Percentiles rank a stretch among this genome's conserved stretches.
These are phyloP conservation scores for Limulus polyphemus DNA, from an alignment of 2,888 invertebrate species.

Conservation along the genomic window DNA sequence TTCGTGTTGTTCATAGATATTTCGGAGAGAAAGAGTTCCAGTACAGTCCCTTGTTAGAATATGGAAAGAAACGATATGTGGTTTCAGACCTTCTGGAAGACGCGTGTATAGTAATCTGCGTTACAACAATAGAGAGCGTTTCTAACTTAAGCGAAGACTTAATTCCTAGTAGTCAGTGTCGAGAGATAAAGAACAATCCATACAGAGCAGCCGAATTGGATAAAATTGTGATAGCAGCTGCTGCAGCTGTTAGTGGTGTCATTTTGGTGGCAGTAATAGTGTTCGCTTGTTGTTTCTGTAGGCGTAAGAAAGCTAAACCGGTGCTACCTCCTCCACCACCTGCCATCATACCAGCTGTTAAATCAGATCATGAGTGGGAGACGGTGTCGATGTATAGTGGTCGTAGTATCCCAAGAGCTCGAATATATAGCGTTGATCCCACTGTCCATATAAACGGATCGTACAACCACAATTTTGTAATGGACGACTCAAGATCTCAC, in stretches of 20 bases:
- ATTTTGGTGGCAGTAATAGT: conserved; percentile 80
- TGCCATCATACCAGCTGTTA: conserved; percentile 42
- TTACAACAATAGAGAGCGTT: conserved; percentile 60
- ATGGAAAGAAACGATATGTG: conserved; percentile 78
- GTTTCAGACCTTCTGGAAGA: conserved; percentile 81
- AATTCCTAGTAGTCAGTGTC: conserved; percentile 71
- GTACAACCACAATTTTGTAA: conserved; percentile 15
- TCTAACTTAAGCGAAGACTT: conserved; percentile 44
- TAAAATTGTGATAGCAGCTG: conserved; percentile 85
- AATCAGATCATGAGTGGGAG: conserved; percentile 52
- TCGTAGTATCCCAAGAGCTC: conserved; percentile 73
- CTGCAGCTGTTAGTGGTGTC: conserved; percentile 82
- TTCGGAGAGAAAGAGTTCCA: conserved; percentile 83
- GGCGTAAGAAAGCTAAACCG: conserved; percentile 8
- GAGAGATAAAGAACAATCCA: conserved; percentile 46
- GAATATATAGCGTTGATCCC: conserved; percentile 48
- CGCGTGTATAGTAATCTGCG: conserved; percentile 88
- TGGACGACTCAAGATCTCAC: conserved; percentile 61
- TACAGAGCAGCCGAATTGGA: conserved; percentile 49
- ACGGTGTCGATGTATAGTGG: conserved; percentile 82
- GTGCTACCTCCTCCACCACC: conserved; percentile 7
- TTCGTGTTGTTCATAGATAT: conserved; percentile 71
- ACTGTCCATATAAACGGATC: conserved; percentile 1
- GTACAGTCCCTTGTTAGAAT: conserved; percentile 75
- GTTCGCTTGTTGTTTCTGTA: conserved; percentile 71